A percentile compares a stretch with the other conserved stretches of the same genome.
Evolutionary conservation across 2,888 invertebrate genomes (phyloP).

Genomic region (Thecocarcelia acutangulata): DNA sequence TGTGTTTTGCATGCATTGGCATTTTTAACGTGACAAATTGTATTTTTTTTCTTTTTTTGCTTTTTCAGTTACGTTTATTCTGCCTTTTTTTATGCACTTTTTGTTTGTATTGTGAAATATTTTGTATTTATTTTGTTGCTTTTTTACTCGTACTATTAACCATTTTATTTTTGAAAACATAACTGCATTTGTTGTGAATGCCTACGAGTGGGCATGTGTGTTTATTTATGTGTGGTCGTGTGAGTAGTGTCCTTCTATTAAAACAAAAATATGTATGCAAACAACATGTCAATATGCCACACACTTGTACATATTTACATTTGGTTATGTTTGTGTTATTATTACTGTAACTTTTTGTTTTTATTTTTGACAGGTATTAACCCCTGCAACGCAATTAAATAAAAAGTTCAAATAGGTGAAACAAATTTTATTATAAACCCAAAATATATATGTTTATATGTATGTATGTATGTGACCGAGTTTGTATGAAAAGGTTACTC

Average conservation of each 20-base stretch:
- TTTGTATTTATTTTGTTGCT: slow-evolving; percentile 40
- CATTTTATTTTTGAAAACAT: slow-evolving; percentile 36
- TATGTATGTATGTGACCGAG: not conserved
- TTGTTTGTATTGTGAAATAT: slow-evolving; percentile 37
- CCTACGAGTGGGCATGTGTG: not conserved
- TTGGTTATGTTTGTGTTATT: slow-evolving; percentile 61
- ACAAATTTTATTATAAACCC: slow-evolving; percentile 61
- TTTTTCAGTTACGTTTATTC: slow-evolving; percentile 25
- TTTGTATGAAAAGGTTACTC: not conserved
- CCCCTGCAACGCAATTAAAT: slow-evolving; percentile 58
- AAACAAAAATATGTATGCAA: slow-evolving; percentile 58
- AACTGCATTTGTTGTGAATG: slow-evolving; percentile 12
- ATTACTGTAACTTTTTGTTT: slow-evolving; percentile 20
- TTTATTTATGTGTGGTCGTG: not conserved
- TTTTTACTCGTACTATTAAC: too few species aligned
- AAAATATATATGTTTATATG: slow-evolving; percentile 27
- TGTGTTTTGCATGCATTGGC: slow-evolving; percentile 25
- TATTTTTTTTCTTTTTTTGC: slow-evolving; percentile 18
- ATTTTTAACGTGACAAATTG: slow-evolving; percentile 62
- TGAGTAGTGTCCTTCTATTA: slow-evolving; percentile 46
- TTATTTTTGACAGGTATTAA: slow-evolving; percentile 49
- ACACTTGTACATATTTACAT: slow-evolving; percentile 56
- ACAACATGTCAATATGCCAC: slow-evolving; percentile 68
- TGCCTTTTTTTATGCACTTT: slow-evolving; percentile 29
- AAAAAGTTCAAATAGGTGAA: slow-evolving; percentile 61